Evolutionary conservation across 2,888 invertebrate species (phyloP).

Genomic region (Phortica okadai): DNA sequence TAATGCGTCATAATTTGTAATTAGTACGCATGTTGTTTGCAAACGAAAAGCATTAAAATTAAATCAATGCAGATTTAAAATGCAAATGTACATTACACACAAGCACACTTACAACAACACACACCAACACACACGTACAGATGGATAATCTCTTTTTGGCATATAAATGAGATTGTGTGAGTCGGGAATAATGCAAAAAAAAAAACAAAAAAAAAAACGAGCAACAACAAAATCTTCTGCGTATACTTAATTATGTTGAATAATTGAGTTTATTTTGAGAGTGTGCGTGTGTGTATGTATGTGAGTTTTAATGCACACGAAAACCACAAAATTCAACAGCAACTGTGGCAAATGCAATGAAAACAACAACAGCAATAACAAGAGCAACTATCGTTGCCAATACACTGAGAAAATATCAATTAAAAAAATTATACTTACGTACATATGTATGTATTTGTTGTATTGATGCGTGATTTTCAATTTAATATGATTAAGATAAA

Average conservation of each 20-base stretch:
- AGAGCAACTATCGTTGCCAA: background rate
- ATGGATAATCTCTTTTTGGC: slow-evolving; percentile 22
- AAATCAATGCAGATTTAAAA: slow-evolving; percentile 34
- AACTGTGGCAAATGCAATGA: background rate
- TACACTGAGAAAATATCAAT: slow-evolving; percentile 6
- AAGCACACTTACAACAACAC: background rate
- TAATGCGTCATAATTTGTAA: slow-evolving; percentile 29
- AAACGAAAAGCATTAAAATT: slow-evolving; percentile 53
- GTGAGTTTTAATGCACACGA: slow-evolving; percentile 9
- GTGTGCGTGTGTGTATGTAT: slow-evolving; percentile 2
- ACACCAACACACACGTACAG: background rate
- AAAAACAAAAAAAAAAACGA: background rate
- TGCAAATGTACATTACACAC: slow-evolving; percentile 25
- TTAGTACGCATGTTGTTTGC: slow-evolving; percentile 29
- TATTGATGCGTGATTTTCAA: slow-evolving; percentile 22
- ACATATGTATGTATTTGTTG: background rate
- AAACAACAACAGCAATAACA: slow-evolving; percentile 16
- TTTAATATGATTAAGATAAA: slow-evolving; percentile 25
- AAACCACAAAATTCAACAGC: slow-evolving; percentile 21
- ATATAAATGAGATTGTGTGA: background rate
- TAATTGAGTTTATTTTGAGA: slow-evolving; percentile 27
- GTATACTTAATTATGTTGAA: slow-evolving; percentile 40
- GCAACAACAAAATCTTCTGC: slow-evolving; percentile 44
- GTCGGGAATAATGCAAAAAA: background rate
- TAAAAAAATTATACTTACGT: background rate